Base-by-base conservation (phyloP, 2,113 vertebrate genomes). In the Conger conger region DNA sequence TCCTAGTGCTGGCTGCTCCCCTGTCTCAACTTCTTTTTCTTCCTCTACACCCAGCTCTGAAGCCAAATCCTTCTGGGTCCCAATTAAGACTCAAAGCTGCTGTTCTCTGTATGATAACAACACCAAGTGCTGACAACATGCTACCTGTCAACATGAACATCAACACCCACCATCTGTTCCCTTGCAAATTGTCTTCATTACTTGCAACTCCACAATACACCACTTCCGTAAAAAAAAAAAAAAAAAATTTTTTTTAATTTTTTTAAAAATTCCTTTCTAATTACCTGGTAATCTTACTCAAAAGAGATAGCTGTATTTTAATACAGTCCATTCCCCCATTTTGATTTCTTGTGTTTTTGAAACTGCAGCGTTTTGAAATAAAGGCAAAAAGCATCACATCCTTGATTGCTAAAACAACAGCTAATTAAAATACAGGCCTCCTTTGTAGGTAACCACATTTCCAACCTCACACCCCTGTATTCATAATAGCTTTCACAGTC, bases 41-140 rank as follows among this genome's bases (percentile, higher is more conserved):
- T 80, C 87, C 87, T 86, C 87, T 86, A 89, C 88, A 83, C 88
- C 86, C 86, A 80, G 85, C 88, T 90, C 86, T 94, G 93, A 90
- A 87, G 89, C 88, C 87, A 94, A 95, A 97, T 95, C 94, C 96
- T 97, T 97, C 95, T 96, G 96, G 97, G 96, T 97, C 96, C 96
- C 96, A 98, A 97, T 97, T 97, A 97, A 95, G 94, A 92, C 95
- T 96, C 96, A 96, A 94, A 97, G 93, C 96, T 97, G 96, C 96
- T 97, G 94, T 95, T 95, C 94, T 95, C 94, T 96, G 93, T 96
- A 95, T 92, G 93, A 94, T 93, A 93, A 95, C 94, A 97, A 96
- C 96, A 94, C 92, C 93, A 95, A 95, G 94, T 96, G 94, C 94
- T 96, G 95, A 97, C 96, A 96, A 96, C 94, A 96, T 93, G 93